Evolutionary conservation across 1,140 invertebrate species (phyloP).

Genomic region (Elysia chlorotica): DNA sequence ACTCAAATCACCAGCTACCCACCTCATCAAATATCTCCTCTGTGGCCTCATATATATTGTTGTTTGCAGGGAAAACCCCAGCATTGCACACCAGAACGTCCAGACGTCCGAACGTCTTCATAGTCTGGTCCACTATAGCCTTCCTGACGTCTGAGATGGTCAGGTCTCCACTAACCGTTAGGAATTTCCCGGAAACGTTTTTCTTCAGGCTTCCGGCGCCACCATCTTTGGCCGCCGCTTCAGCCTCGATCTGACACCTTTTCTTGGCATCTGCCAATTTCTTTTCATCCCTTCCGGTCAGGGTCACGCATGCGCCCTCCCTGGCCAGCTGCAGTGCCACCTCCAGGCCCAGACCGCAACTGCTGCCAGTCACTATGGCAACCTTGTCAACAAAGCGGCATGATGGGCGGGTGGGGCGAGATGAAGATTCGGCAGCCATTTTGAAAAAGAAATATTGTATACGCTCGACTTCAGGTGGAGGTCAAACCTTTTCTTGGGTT

Average conservation of each 20-base stretch:
- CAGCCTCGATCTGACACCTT: neutral
- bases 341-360: neutral
- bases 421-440: no score
- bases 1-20: no score
- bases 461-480: no score
- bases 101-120: neutral
- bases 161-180: neutral
- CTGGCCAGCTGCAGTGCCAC: conserved; percentile 1
- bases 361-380: conserved; percentile 1
- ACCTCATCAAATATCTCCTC: no score
- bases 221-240: neutral
- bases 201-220: no score
- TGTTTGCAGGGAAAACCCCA: neutral
- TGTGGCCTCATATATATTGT: no score
- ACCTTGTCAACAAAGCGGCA: neutral
- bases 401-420: no score
- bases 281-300: neutral
- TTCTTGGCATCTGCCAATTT: neutral
- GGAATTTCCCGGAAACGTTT: no score
- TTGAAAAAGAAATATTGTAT: no score
- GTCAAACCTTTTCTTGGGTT: no score
- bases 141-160: neutral
- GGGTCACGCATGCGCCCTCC: neutral
- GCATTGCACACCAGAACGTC: neutral
- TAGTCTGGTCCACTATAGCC: neutral